Base-by-base conservation (phyloP, 2,888 invertebrate species). In the Sericinus montela region DNA sequence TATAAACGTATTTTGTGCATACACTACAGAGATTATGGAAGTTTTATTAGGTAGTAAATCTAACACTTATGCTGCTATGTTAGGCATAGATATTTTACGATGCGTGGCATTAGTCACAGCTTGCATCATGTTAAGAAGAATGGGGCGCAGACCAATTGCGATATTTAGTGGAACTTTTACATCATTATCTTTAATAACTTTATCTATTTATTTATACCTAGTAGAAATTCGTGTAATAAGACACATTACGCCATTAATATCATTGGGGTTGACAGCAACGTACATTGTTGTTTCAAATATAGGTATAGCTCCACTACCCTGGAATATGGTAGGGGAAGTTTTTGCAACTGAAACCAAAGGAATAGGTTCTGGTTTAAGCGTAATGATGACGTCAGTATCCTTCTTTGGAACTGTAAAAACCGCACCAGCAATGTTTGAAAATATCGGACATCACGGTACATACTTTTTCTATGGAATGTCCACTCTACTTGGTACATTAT, bases 321-420 rank as follows among this genome's bases (percentile, higher is more conserved):
- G 94, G 92, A 92, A 93, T 51, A 91, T 94, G 91, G 92, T 93
- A 25, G 94, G 94, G 0, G 94, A 95, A 75, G 75, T 94, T 5
- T 94, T 94, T 64, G 90, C 94, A 1, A 90, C 90, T 7, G 90
- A 90, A 56, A 90, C 91, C 1, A 90, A 93, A 51, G 93, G 93
- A 0, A 64, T 93, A n/a, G 94, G 94, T 3, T 92, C 93, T 6
- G 93, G 93, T 0, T 80, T 93, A 8, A 91, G 92, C 52, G 90
- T 93, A 0, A 92, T 91, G 73, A 91, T 91, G 68, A 91, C 91
- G 0, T 94, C 92, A 47, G 59, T 92, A n/a, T 89, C 92, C 29
- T 91, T 92, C 56, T 94, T 94, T 62, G 67, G 85, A 1, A 91
- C 92, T n/a, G 91, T 94, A 5, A 94, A 94, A 76, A 89, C 90